Evolutionary conservation across 2,797 vertebrate genomes (phyloP).

Genomic region (Jordanella pulchra): DNA sequence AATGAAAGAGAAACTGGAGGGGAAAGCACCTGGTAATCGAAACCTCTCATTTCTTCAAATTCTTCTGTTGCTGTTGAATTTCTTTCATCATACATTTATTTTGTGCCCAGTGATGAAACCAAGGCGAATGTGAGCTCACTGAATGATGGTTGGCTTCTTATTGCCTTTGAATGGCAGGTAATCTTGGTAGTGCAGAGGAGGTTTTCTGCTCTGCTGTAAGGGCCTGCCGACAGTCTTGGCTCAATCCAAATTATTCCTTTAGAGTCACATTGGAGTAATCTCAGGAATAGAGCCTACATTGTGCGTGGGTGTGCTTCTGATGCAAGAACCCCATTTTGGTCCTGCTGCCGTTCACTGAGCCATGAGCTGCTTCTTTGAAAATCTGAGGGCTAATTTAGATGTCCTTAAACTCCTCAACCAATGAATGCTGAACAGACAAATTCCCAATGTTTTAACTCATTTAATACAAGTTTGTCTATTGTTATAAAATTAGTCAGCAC

Average conservation of each 20-base stretch:
- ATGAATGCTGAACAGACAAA: background rate
- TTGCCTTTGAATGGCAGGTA: slow-evolving; percentile 85
- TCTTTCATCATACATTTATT: slow-evolving; percentile 66
- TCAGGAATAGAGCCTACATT: slow-evolving; percentile 51
- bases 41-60: background rate
- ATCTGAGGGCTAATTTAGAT: slow-evolving; percentile 69
- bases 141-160: slow-evolving; percentile 69
- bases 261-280: slow-evolving; percentile 50
- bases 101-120: slow-evolving; percentile 85
- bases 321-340: slow-evolving; percentile 49
- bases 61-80: background rate
- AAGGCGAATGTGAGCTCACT: slow-evolving; percentile 90
- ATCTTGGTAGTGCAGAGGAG: slow-evolving; percentile 90
- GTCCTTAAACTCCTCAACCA: background rate
- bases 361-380: slow-evolving; percentile 73
- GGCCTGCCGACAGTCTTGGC: slow-evolving; percentile 86
- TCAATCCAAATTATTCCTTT: slow-evolving; percentile 50
- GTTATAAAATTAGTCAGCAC: background rate
- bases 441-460: background rate
- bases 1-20: slow-evolving; percentile 74
- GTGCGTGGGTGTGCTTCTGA: slow-evolving; percentile 34
- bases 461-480: background rate
- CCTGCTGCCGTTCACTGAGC: slow-evolving; percentile 49
- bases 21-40: slow-evolving; percentile 39
- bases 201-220: slow-evolving; percentile 89